Base-by-base conservation (phyloP, 2,888 invertebrate genomes). In the Papilio elwesi region DNA sequence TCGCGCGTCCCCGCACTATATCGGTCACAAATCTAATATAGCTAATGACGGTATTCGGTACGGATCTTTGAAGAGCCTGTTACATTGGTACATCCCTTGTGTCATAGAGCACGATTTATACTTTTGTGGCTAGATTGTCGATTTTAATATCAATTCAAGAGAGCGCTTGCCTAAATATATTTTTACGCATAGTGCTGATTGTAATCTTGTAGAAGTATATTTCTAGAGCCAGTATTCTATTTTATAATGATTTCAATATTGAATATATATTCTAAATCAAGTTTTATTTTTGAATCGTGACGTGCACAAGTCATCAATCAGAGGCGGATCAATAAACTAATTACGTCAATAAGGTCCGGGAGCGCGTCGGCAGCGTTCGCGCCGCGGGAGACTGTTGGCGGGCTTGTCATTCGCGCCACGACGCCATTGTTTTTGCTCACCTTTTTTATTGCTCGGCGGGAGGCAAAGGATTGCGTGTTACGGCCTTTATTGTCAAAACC, bases 21-120 rank as follows among this genome's bases (percentile, higher is more conserved):
- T 87, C 86, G 83, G 83, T 89, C 88, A 89, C 90, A 89, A 87
- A 91, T 90, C 91, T 90, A 89, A 90, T 89, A 88, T 83, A 84
- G 83, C 86, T 90, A 91, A 91, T 90, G 90, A 90, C 81, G 82
- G 90, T 84, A 87, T 87, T 84, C 82, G 86, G 79, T 80, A 81
- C 82, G 83, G 80, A 77, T 77, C 81, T 81, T 78, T 82, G 84
- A 84, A 85, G 85, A 83, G 81, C 81, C 88, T 88, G 86, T 87
- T 86, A 85, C 79, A 77, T 78, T 49, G 69, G 68, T 80, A 79
- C 77, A 79, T 80, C 82, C 81, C 80, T 80, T 81, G 76, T 86
- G 87, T 83, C 86, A 83, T 82, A 82, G 76, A 76, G 78, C 81
- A 75, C 75, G 76, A 81, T 83, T 85, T 83, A 84, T 85, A 74